Evolutionary conservation across 2,797 vertebrate genomes (phyloP), one percentile per base, ranked within the genome.

Genomic region (Triplophysa yarkandensis): DNA sequence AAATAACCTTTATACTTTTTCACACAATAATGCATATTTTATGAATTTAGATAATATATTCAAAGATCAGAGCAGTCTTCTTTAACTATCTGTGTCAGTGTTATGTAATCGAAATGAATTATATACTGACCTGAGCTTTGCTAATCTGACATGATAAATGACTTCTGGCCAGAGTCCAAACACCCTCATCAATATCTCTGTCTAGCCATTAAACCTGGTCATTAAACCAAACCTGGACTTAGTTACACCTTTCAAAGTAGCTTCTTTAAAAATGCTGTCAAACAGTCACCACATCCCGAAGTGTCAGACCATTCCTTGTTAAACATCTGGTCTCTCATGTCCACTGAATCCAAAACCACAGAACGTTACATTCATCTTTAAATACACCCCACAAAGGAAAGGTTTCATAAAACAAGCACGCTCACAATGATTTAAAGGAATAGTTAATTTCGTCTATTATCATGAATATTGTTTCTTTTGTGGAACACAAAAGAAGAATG

Each of bases 131-230:
- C 41, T 23, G 68, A 8, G 4, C 9, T 1, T 6, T 21, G 0
- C 2, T 61, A 61, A 71, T 71, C 44, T 63, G 58, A 63, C 70
- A 28, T 63, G 44, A 72, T 62, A 36, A 52, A 46, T 34, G 43
- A 64, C 58, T 28, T 1, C 36, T 17, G 30, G 58, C 43, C 28
- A 23, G 32, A 52, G 16, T 63, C 32, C 70, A 64, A 72, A 63
- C 32, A 54, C 46, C 2, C 27, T 41, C 52, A 67, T 60, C 32
- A 32, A 66, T 60, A 41, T 52, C 28, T 41, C 62, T 65, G 36
- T 65, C 71, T 55, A 25, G n/a, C 61, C 25, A 65, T 55, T 73
- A 73, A 55, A 73, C 34, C 14, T 62, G 60, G 19, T 34, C 21
- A 36, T 62, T 36, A 62, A 36, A 36, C 9, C 19, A 32, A 41